Conservation (phyloP, 2,888 invertebrate species). For the Apotomis capreana region DNA sequence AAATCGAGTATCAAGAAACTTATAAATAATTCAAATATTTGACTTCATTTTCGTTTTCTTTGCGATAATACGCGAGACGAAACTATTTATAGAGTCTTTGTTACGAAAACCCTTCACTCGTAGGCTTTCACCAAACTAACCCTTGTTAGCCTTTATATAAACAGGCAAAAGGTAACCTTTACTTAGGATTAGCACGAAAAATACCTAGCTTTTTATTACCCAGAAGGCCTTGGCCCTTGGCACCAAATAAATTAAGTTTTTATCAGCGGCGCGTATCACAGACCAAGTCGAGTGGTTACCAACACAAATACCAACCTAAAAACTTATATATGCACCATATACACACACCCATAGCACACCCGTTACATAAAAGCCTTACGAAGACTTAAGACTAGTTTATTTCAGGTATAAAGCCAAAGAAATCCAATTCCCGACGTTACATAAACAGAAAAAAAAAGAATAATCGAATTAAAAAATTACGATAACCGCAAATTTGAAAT, state of each 20-base stretch:
- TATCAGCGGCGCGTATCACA: constrained; percentile 45
- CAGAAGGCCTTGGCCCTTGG: constrained; percentile 42
- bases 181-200: constrained; percentile 3
- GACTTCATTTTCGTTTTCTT: constrained; percentile 22
- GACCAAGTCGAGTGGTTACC: constrained; percentile 38
- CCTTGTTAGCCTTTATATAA: neutral
- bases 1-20: constrained; percentile 5
- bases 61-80: constrained; percentile 2
- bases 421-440: constrained; percentile 54
- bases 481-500: constrained; percentile 44
- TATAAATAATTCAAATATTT: constrained; percentile 38
- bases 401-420: constrained; percentile 29
- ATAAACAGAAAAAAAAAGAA: constrained; percentile 40
- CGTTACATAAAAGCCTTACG: constrained; percentile 39
- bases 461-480: constrained; percentile 56
- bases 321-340: constrained; percentile 43
- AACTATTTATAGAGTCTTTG: constrained; percentile 36
- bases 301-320: constrained; percentile 44
- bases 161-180: constrained; percentile 14
- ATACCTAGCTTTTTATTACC: constrained; percentile 36
- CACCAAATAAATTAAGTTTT: constrained; percentile 47
- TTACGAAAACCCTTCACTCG: constrained; percentile 2
- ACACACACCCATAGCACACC: constrained; percentile 40
- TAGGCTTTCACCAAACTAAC: constrained; percentile 5
- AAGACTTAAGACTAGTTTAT: constrained; percentile 15